These are phyloP conservation scores for Pentalonia nigronervosa DNA, from an alignment of 1,140 invertebrate species.

Conservation along the genomic window DNA sequence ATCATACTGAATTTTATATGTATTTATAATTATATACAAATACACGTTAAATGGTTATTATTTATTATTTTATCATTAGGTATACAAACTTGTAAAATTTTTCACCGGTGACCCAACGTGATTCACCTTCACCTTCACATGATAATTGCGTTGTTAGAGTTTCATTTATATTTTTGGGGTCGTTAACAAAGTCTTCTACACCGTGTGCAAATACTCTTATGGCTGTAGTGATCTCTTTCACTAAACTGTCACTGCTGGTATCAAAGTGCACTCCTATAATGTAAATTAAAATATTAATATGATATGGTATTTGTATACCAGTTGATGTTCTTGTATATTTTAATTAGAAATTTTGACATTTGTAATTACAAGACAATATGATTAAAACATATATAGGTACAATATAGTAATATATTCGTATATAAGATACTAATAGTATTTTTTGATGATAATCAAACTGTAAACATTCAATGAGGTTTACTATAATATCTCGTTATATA, in stretches of 20 bases:
- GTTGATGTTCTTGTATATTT: background rate
- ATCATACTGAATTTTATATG: background rate
- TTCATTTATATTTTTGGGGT: slow-evolving; percentile 73
- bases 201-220: slow-evolving; percentile 91
- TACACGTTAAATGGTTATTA: background rate
- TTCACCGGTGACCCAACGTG: slow-evolving; percentile 81
- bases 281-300: background rate
- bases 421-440: too few species aligned
- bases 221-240: slow-evolving; percentile 86
- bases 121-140: slow-evolving; percentile 78
- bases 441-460: too few species aligned
- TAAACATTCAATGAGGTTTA: too few species aligned
- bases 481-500: background rate
- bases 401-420: too few species aligned
- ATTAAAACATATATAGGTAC: too few species aligned
- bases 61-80: background rate
- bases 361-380: background rate
- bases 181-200: slow-evolving; percentile 83
- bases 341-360: background rate
- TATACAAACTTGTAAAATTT: slow-evolving; percentile 70
- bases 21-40: background rate
- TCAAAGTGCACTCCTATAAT: slow-evolving; percentile 87
- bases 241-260: slow-evolving; percentile 79
- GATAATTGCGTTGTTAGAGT: slow-evolving; percentile 82
- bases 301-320: background rate